A percentile compares a stretch with the other conserved stretches of the same genome.
Evolutionary conservation across 2,797 vertebrate genomes (phyloP).

Genomic region (Lates japonicus): DNA sequence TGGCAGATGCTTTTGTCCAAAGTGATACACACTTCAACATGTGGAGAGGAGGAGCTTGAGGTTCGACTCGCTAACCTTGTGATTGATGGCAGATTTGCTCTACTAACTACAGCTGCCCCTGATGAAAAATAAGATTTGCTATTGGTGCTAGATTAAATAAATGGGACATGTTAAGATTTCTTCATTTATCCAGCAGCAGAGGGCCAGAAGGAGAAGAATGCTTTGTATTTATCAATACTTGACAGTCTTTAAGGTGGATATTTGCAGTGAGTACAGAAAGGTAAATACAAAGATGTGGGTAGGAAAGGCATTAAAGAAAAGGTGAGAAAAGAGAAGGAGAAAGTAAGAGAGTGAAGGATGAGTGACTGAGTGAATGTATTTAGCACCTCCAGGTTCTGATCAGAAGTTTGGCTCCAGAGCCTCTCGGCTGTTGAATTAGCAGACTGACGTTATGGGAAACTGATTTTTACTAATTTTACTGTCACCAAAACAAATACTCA

Average conservation of each 20-base stretch:
- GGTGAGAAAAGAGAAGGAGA: not conserved
- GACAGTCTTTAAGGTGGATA: not conserved
- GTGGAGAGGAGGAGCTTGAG: conserved; percentile 2
- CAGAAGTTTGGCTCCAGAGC: conserved; percentile 31
- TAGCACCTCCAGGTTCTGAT: conserved; percentile 22
- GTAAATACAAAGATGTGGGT: not conserved
- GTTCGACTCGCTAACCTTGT: conserved; percentile 13
- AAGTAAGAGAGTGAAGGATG: conserved; percentile 1
- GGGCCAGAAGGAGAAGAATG: not conserved
- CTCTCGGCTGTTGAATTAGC: conserved; percentile 25
- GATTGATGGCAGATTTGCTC: not conserved
- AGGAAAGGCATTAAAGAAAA: not conserved
- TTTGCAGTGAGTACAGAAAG: not conserved
- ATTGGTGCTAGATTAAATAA: conserved; percentile 14
- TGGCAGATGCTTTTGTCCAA: not conserved
- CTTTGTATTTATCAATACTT: not conserved
- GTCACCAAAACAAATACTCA: conserved; percentile 44
- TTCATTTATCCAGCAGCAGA: conserved; percentile 23
- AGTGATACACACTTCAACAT: not conserved
- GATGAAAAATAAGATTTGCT: conserved; percentile 25
- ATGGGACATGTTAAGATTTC: conserved; percentile 3
- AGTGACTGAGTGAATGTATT: conserved; percentile 20
- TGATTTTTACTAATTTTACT: conserved; percentile 23
- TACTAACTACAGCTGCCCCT: not conserved
- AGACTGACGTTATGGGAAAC: conserved; percentile 52